Conservation (phyloP, 2,113 vertebrate genomes). For the Oryzias celebensis region DNA sequence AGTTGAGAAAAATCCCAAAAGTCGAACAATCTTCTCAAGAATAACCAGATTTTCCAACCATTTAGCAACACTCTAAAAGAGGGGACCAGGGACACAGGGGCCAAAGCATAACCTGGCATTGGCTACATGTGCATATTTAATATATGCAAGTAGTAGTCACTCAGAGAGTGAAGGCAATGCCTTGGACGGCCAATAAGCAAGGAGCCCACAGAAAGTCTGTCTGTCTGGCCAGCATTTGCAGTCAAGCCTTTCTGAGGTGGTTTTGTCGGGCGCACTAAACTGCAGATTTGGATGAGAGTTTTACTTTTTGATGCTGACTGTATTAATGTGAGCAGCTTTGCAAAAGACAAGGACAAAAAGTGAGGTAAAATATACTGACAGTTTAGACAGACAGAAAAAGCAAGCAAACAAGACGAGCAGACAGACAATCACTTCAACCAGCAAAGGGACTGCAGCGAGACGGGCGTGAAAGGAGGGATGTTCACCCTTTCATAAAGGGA, state of each 20-base stretch:
- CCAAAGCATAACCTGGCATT: slow-evolving; percentile 75
- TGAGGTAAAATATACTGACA: slow-evolving; percentile 64
- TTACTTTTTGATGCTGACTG: slow-evolving; percentile 55
- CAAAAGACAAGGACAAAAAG: slow-evolving; percentile 69
- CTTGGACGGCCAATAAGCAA: slow-evolving; percentile 63
- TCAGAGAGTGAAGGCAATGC: slow-evolving; percentile 73
- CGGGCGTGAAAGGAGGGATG: slow-evolving; percentile 52
- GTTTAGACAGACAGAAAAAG: slow-evolving; percentile 73
- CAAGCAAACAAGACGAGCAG: slow-evolving; percentile 67
- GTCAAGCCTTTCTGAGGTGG: slow-evolving; percentile 23
- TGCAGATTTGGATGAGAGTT: slow-evolving; percentile 57
- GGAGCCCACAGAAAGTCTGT: slow-evolving; percentile 66
- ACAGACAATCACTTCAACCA: slow-evolving; percentile 64
- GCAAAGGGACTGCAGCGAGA: slow-evolving; percentile 53
- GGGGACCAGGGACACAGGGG: slow-evolving; percentile 60
- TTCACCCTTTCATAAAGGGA: slow-evolving; percentile 48
- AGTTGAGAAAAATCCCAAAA: not conserved
- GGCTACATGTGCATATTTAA: slow-evolving; percentile 76
- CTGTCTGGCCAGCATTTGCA: slow-evolving; percentile 72
- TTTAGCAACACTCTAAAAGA: slow-evolving; percentile 78
- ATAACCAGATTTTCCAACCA: slow-evolving; percentile 57
- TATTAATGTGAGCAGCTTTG: slow-evolving; percentile 60
- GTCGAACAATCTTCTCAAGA: slow-evolving; percentile 8
- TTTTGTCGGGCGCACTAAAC: slow-evolving; percentile 12
- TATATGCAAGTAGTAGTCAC: slow-evolving; percentile 76